Base-by-base conservation (phyloP, 2,888 invertebrate genomes). In the Abrostola tripartita region DNA sequence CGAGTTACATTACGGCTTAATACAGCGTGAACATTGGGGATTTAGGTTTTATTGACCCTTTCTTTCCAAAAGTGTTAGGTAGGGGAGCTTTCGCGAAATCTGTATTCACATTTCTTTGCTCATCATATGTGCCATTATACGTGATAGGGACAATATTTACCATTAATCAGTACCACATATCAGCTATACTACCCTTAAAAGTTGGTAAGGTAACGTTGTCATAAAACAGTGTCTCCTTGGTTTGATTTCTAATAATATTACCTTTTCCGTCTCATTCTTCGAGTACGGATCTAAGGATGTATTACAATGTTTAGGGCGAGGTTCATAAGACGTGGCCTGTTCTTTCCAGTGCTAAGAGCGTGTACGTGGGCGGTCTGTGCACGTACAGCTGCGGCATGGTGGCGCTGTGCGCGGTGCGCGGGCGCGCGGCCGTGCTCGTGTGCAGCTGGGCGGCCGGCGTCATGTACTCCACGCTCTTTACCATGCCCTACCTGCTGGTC, bases 381-480 rank as follows among this genome's bases (percentile, higher is more conserved):
- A 97, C 98, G 52, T 99, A 99, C 90, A 97, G 98, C 58, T 92
- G 96, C 36, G 99, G 99, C 6, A 99, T 99, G 98, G 94, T 97
- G 67, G 87, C 98, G 74, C 97, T 99, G 96, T 98, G 98, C 0
- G 81, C 97, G 7, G 96, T 97, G 0, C 96, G 97, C 52, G 97
- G 97, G 64, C 96, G 96, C 66, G 95, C 96, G 12, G 97, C 97
- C 5, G 98, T 98, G 0, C 96, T 98, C 49, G 86, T 98, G 47
- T 98, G 98, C 89, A 98, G 99, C 75, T 98, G 98, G 96, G 97
- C 98, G 0, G 98, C 99, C 1, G 99, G 99, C 1, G 97, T 99
- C 52, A 98, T 99, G 98, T 99, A 99, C 91, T 98, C 99, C 11
- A 99, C 99, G 0, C 95, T 99, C 37, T 99, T 99, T 91, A 99